Evolutionary conservation across 2,797 vertebrate genomes (phyloP), one percentile per base, ranked within the genome.

Genomic region (Alosa sapidissima): DNA sequence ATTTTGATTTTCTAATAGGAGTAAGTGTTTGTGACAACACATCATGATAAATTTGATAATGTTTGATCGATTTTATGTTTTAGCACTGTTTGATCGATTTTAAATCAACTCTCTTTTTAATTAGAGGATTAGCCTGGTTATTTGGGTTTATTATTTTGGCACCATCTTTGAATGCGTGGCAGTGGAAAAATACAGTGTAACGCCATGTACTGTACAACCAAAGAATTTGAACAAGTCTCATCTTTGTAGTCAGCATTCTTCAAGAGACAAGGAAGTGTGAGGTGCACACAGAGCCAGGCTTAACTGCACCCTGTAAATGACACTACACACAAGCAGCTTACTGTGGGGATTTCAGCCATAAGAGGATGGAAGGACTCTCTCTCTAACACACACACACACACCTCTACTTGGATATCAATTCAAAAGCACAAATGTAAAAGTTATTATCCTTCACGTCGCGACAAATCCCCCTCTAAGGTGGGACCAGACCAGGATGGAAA

Each of bases 391-490:
- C 28, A 36, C 28, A 41, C 65, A 41, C 65, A 75, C 68, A 19
- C 1, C 6, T n/a, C 5, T 21, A 62, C 58, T 45, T 68, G 68
- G 14, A 36, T 45, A 82, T 58, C 81, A 36, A 28, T 82, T 82
- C 54, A 82, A 49, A 49, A 24, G 78, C 47, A 51, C 45, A 78
- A 78, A 47, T 0, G 72, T 45, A 78, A 45, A 78, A 78, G 41
- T 45, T 45, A 78, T 47, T 21, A 47, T 72, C 72, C 72, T 78
- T 78, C 36, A 78, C 16, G 36, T 78, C 36, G 47, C 16, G 36
- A 78, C 72, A 78, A 78, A 78, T 78, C 72, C 41, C 16, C 72
- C 72, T 78, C 36, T 78, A 78, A 78, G 72, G 41, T 47, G 72
- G 47, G 72, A 78, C 41, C 41, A 45, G 33, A 75, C 68, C 36